Base-by-base conservation (phyloP, 2,888 invertebrate genomes). In the Augiades crinisus region DNA sequence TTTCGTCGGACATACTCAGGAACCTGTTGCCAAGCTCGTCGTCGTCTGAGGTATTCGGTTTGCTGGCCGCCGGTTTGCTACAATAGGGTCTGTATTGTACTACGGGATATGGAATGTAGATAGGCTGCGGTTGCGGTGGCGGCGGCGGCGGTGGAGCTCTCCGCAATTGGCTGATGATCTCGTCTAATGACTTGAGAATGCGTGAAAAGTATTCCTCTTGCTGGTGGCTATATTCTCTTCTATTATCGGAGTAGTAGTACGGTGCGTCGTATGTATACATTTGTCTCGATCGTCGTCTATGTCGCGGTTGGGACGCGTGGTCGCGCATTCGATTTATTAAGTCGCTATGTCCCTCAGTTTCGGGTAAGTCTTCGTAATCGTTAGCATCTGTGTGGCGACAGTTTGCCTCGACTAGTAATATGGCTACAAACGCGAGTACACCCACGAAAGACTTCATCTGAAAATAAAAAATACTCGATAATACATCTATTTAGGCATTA, bases 361-460 rank as follows among this genome's bases (percentile, higher is more conserved):
- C 69, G 1, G 41, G 5, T 22, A 30, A 8, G 0, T 67, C 59
- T 2, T 70, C 70, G n/a, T 57, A 63, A 40, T 60, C 60, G 5
- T 75, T 72, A 8, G 61, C 6, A 5, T 49, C 63, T 8, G 67
- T 67, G 34, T 76, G 71, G 41, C 79, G 68, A 10, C 72, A 71
- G 51, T 68, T 68, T 16, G 73, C 77, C 3, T 60, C 60, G 19
- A 66, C 62, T 14, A 77, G 27, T 34, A 77, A 54, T 36, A 78
- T 53, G 10, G 74, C 38, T 2, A 49, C 22, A 12, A 41, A 5
- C 27, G 68, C 70, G 34, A 79, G 53, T 17, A 79, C 50, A 45
- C 76, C 14, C 41, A 62, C 52, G 10, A 74, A 56, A 46, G 62
- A 67, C 52, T 78, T 75, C 85, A 85, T 86, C 85, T 85, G 77